Evolutionary conservation across 2,113 vertebrate species (phyloP).

Genomic region (Phocoena sinus): DNA sequence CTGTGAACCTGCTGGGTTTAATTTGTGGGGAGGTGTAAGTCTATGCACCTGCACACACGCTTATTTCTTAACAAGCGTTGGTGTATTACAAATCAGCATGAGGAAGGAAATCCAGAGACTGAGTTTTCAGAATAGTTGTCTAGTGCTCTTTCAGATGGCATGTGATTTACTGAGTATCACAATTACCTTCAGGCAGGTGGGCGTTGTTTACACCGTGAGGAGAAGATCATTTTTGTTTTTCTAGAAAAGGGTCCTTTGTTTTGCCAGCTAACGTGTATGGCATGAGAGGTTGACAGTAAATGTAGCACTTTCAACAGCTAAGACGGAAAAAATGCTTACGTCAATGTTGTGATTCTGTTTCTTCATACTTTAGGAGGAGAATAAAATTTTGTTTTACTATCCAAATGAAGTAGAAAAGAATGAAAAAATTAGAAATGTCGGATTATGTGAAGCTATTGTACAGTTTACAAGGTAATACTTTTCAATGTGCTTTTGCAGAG

Average conservation of each 20-base stretch:
- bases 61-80: background rate
- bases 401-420: constrained; percentile 98
- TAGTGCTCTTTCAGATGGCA: background rate
- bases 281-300: background rate
- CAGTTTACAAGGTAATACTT: constrained; percentile 94
- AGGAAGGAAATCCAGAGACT: background rate
- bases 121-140: background rate
- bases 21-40: background rate
- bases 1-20: background rate
- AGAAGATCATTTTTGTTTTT: background rate
- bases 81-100: background rate
- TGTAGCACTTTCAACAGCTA: background rate
- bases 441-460: constrained; percentile 98
- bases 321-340: background rate
- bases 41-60: background rate
- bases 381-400: constrained; percentile 99
- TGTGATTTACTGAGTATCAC: background rate
- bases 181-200: background rate
- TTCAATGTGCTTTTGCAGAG: background rate
- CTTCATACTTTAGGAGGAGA: constrained; percentile 89
- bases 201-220: background rate
- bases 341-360: constrained; percentile 44
- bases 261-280: background rate
- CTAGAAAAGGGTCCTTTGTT: background rate
- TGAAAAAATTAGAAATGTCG: constrained; percentile 98